These are phyloP conservation scores for Columbina picui DNA, from an alignment of 2,113 vertebrate species.

Conservation along the genomic window DNA sequence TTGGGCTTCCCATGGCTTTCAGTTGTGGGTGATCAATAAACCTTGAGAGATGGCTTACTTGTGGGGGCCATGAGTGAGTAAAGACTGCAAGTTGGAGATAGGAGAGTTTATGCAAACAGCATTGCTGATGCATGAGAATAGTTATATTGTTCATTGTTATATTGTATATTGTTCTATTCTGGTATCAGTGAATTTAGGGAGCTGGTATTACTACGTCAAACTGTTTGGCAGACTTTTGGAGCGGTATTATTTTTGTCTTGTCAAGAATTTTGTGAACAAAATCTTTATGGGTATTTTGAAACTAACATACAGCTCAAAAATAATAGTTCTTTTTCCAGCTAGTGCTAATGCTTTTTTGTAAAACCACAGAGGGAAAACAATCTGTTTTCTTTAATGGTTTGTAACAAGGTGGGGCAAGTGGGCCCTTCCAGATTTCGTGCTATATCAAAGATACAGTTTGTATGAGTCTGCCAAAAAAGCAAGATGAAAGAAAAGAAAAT, in stretches of 20 bases:
- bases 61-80: background rate
- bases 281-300: background rate
- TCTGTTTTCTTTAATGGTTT: background rate
- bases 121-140: accelerated
- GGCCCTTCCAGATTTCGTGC: background rate
- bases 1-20: background rate
- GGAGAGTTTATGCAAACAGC: background rate
- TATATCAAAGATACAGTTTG: background rate
- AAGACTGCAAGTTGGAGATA: background rate
- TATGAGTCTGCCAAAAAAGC: background rate
- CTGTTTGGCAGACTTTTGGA: background rate
- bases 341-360: background rate
- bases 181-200: background rate
- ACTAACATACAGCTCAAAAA: accelerated
- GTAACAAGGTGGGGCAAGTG: background rate
- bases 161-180: background rate
- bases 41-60: background rate
- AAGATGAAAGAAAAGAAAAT: background rate
- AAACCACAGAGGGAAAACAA: background rate
- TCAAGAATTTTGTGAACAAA: background rate
- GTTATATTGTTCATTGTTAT: background rate
- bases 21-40: background rate
- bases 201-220: background rate
- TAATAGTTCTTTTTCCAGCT: background rate
- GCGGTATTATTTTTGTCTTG: background rate